These are phyloP conservation scores for Eulithis testata DNA, from an alignment of 2,888 invertebrate genomes.

Conservation along the genomic window DNA sequence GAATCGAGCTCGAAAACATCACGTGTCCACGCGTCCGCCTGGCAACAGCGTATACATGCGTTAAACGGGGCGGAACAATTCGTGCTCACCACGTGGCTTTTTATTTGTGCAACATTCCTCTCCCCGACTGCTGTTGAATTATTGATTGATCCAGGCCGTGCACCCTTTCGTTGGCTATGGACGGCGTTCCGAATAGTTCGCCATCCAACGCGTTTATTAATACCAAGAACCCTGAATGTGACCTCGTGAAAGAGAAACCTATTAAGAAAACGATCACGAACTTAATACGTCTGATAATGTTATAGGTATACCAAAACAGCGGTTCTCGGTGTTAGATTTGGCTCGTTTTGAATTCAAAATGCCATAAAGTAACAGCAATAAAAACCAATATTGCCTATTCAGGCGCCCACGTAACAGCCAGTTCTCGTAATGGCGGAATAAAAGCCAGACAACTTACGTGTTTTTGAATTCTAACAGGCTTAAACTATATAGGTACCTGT, in stretches of 20 bases:
- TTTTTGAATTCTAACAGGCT: constrained; percentile 50
- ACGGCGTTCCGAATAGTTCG: constrained; percentile 18
- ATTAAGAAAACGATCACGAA: constrained; percentile 37
- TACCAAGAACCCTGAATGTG: constrained; percentile 32
- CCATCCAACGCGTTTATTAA: constrained; percentile 29
- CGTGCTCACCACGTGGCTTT: constrained; percentile 77
- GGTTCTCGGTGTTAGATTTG: constrained; percentile 36
- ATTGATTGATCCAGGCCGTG: constrained; percentile 58
- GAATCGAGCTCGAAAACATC: constrained; percentile 74
- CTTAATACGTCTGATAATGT: constrained; percentile 31
- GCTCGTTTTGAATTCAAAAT: constrained; percentile 41
- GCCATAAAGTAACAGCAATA: constrained; percentile 45
- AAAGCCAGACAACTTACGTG: constrained; percentile 51
- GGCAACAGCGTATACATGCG: constrained; percentile 72
- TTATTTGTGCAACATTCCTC: constrained; percentile 76
- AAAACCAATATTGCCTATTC: constrained; percentile 49
- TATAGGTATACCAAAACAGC: constrained; percentile 26
- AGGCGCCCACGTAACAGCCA: constrained; percentile 52
- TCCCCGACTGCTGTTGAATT: constrained; percentile 54
- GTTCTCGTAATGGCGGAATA: constrained; percentile 51
- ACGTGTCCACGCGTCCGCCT: constrained; percentile 78
- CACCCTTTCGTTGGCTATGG: constrained; percentile 44
- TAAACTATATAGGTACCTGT: constrained; percentile 24
- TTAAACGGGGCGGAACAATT: constrained; percentile 79
- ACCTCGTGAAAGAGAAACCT: constrained; percentile 41